A percentile compares a stretch with the other conserved stretches of the same genome.
phyloP scores from a whole-genome alignment of 2,797 vertebrate genomes.

The Microctenopoma stevenorrisi region DNA sequence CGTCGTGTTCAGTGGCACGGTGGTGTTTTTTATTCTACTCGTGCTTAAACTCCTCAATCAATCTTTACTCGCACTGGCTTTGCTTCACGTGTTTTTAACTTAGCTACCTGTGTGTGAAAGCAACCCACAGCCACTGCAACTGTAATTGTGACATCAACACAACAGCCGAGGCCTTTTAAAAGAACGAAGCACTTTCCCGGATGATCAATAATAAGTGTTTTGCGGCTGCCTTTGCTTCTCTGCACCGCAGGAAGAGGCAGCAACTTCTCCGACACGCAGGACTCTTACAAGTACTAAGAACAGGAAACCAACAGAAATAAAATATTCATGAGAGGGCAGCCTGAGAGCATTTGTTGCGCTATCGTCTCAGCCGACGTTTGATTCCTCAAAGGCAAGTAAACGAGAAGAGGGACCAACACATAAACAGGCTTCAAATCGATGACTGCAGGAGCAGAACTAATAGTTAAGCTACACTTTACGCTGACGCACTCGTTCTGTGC shows the following conservation, averaged over 20 bases:
- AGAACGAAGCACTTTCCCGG: constrained; percentile 38
- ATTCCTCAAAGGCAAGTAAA: constrained; percentile 39
- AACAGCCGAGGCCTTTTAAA: constrained; percentile 43
- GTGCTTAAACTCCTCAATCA: no score
- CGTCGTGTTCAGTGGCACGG: no score
- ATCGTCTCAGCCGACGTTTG: constrained; percentile 38
- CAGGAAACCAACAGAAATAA: constrained; percentile 69
- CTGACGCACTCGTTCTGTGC: constrained; percentile 12
- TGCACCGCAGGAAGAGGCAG: constrained; percentile 26
- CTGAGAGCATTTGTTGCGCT: constrained; percentile 39
- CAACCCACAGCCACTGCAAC: no score
- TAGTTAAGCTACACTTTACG: constrained; percentile 26
- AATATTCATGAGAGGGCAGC: constrained; percentile 71
- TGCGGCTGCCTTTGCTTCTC: constrained; percentile 20
- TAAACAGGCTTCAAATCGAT: constrained; percentile 58
- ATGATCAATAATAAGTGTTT: constrained; percentile 74
- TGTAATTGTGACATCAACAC: neutral
- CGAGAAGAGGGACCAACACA: constrained; percentile 26
- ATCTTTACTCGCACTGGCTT: no score
- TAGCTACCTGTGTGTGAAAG: no score
- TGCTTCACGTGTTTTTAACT: no score
- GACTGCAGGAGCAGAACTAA: constrained; percentile 5
- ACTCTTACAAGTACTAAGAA: constrained; percentile 55
- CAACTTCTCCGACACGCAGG: constrained; percentile 29
- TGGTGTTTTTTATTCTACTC: no score